Evolutionary conservation across 2,888 invertebrate species (phyloP).

Genomic region (Athetis lepigone): DNA sequence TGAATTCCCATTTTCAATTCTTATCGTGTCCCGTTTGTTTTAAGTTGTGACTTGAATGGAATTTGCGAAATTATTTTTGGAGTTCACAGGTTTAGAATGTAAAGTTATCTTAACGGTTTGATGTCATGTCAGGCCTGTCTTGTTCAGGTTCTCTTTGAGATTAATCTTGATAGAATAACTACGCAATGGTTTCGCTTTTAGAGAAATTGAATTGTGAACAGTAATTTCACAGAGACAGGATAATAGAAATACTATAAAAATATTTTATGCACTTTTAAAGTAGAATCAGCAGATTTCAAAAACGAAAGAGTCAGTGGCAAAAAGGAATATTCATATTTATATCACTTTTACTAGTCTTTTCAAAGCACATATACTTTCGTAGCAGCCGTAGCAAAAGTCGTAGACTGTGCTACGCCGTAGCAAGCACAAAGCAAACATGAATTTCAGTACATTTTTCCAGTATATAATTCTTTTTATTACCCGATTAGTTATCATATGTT

Average conservation of each 20-base stretch:
- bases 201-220: neutral
- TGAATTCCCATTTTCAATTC: slow-evolving; percentile 57
- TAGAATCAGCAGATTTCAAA: neutral
- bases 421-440: neutral
- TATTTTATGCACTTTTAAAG: neutral
- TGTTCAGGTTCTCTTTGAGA: slow-evolving; percentile 31
- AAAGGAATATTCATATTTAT: too few species aligned
- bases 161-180: slow-evolving; percentile 24
- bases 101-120: slow-evolving; percentile 43
- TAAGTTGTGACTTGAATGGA: slow-evolving; percentile 39
- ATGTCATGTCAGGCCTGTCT: slow-evolving; percentile 41
- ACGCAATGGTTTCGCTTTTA: neutral
- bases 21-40: slow-evolving; percentile 47
- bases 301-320: neutral
- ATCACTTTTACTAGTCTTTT: too few species aligned
- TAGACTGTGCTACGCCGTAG: slow-evolving; percentile 56
- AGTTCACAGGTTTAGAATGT: slow-evolving; percentile 31
- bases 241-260: neutral
- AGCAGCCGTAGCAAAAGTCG: slow-evolving; percentile 44
- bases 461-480: too few species aligned
- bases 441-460: too few species aligned
- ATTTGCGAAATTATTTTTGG: slow-evolving; percentile 51
- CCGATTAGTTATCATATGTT: too few species aligned
- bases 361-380: slow-evolving; percentile 21
- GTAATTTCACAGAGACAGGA: neutral